Evolutionary conservation across 2,797 vertebrate species (phyloP).

Genomic region (Alectoris magna): DNA sequence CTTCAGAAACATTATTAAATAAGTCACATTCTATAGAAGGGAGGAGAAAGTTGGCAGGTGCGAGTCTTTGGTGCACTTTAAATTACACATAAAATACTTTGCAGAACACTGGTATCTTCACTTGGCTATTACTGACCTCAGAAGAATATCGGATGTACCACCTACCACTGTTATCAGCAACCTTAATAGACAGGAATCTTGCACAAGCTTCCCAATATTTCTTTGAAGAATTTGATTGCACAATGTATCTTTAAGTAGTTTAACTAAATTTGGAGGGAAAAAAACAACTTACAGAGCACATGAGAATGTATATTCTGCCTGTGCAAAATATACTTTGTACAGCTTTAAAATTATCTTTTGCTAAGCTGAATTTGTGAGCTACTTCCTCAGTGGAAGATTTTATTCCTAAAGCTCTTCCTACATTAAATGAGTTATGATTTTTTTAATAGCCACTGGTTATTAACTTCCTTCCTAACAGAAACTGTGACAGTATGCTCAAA

Average conservation of each 20-base stretch:
- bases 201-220: neutral
- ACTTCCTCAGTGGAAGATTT: neutral
- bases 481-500: neutral
- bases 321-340: neutral
- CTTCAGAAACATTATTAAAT: constrained; percentile 8
- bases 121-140: neutral
- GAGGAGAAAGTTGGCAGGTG: neutral
- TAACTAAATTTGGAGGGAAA: neutral
- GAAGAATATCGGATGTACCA: neutral
- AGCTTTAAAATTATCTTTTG: neutral
- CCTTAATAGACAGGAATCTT: neutral
- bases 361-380: neutral
- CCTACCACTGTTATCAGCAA: neutral
- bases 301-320: neutral
- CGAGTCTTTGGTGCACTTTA: neutral
- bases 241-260: neutral
- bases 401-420: neutral
- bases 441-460: neutral
- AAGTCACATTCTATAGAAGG: neutral
- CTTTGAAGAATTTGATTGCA: neutral
- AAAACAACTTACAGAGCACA: neutral
- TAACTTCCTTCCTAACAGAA: neutral
- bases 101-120: neutral
- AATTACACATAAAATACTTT: neutral
- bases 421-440: neutral